Base-by-base conservation (phyloP, 2,113 vertebrate genomes). In the Corythornis madagascariensis region DNA sequence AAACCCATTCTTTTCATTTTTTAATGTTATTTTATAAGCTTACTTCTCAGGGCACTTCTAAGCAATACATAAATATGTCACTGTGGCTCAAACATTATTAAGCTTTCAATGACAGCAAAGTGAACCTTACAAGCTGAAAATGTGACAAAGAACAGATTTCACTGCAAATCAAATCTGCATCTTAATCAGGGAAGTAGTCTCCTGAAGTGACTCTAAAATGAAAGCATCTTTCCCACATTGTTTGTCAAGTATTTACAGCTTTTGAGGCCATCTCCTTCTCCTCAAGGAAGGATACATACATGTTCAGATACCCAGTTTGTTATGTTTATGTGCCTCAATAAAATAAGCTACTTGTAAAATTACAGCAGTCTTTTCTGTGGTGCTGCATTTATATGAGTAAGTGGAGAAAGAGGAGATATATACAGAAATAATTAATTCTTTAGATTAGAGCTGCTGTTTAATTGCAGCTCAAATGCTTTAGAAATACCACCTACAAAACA, bases 221-320 rank as follows among this genome's bases (percentile, higher is more conserved):
- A 80, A 31, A 93, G 50, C 79, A 86, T 67, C 56, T 89, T 93
- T 72, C 64, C 79, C 72, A 55, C 47, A 1, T 33, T 89, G 56
- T 95, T 88, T 89, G 50, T 83, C 60, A 88, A 60, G 90, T 83
- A 74, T 92, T 95, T 91, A 77, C 88, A 88, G 85, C 79, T 91
- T 50, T 79, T 61, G 66, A 64, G 92, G 73, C 38, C 48, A 64
- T 18, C 24, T 40, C n/a, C 43, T 61, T 21, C 40, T 94, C 81
- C 78, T 72, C 71, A 74, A 92, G 72, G 94, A 91, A 71, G 47
- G 40, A 55, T 64, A 45, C 35, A 47, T 33, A 52, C 18, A 55
- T n/a, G 29, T 52, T 89, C 83, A 89, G 50, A 59, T 29, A 83
- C 28, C 12, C 31, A 29, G 19, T 69, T 64, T 50, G 10, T 64